Evolutionary conservation across 2,797 vertebrate species (phyloP).

Genomic region (Hoplostethus atlanticus): DNA sequence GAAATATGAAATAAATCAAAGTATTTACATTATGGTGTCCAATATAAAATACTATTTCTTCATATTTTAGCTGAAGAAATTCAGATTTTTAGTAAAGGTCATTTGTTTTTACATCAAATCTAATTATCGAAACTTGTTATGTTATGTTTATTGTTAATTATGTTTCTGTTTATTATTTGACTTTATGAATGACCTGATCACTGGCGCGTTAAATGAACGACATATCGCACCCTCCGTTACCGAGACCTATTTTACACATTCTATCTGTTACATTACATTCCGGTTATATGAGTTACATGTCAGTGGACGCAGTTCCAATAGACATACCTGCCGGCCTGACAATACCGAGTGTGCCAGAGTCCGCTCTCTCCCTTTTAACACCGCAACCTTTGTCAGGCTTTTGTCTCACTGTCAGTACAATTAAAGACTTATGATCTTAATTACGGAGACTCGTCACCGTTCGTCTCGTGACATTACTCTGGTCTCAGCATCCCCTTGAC

Average conservation of each 20-base stretch:
- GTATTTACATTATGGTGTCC: too few relatives aligned
- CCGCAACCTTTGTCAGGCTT: conserved; percentile 59
- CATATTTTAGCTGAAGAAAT: too few relatives aligned
- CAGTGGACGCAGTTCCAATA: conserved; percentile 57
- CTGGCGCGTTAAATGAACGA: too few relatives aligned
- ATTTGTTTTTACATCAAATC: too few relatives aligned
- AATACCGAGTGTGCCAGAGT: conserved; percentile 78
- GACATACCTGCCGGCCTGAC: conserved; percentile 57
- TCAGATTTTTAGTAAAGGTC: too few relatives aligned
- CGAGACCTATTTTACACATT: not conserved
- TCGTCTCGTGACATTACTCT: not conserved
- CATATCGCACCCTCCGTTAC: too few relatives aligned
- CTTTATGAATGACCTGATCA: too few relatives aligned
- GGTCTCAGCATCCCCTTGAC: not conserved
- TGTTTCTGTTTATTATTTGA: too few relatives aligned
- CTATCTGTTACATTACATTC: conserved; percentile 24
- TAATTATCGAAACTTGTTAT: too few relatives aligned
- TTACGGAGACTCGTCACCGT: not conserved
- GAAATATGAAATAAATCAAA: too few relatives aligned
- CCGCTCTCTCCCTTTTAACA: conserved; percentile 56
- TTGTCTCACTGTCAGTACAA: conserved; percentile 53
- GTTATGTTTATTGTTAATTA: too few relatives aligned
- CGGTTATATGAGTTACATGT: conserved; percentile 17
- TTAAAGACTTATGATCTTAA: not conserved
- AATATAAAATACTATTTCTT: too few relatives aligned